Percentiles rank a stretch among this genome's conserved stretches.
Evolutionary conservation across 2,888 invertebrate species (phyloP).

Genomic region (Petrolisthes manimaculis): DNA sequence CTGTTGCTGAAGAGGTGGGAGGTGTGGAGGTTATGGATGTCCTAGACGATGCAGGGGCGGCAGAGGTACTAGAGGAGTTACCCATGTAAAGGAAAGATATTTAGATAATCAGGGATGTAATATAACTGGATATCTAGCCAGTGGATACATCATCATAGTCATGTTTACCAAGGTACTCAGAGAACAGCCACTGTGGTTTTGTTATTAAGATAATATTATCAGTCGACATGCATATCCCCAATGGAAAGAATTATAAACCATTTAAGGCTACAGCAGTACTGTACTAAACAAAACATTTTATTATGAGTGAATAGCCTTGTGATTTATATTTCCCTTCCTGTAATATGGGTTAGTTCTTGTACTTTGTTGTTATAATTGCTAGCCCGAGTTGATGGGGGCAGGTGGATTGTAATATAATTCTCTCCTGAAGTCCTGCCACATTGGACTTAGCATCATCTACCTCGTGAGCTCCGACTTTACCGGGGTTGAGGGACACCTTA

Average conservation of each 20-base stretch:
- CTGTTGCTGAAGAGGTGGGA: slow-evolving; percentile 51
- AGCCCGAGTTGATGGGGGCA: neutral
- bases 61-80: neutral
- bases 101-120: neutral
- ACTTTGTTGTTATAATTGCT: too few species aligned
- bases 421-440: neutral
- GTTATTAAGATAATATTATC: too few species aligned
- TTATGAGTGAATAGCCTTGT: too few species aligned
- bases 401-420: neutral
- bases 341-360: too few species aligned
- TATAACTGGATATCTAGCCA: slow-evolving; percentile 17
- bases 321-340: too few species aligned
- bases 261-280: too few species aligned
- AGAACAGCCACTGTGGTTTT: slow-evolving; percentile 15
- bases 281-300: too few species aligned
- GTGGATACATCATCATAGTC: slow-evolving; percentile 28
- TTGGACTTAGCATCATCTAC: slow-evolving; percentile 33
- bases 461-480: slow-evolving; percentile 47
- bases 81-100: slow-evolving; percentile 1
- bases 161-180: slow-evolving; percentile 19
- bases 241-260: too few species aligned
- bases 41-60: neutral
- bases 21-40: slow-evolving; percentile 14
- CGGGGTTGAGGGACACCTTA: slow-evolving; percentile 37
- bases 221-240: too few species aligned